A percentile compares a stretch with the other conserved stretches of the same genome.
Evolutionary conservation across 2,888 invertebrate species (phyloP).

Genomic region (Pelosia muscerda): DNA sequence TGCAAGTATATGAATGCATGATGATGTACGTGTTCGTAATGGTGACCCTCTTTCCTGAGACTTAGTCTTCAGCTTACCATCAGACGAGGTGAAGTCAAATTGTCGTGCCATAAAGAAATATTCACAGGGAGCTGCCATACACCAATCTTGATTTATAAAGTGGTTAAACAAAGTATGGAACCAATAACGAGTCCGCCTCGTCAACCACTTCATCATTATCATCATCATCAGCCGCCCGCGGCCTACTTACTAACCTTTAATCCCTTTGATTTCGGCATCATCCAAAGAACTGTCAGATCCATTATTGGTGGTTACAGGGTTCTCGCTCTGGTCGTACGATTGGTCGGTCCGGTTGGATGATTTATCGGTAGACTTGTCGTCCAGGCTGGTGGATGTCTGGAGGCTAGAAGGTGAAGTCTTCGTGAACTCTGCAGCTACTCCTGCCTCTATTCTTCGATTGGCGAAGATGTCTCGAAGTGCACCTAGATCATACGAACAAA

Average conservation of each 20-base stretch:
- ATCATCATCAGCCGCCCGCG: too few species aligned
- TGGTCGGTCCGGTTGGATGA: not conserved
- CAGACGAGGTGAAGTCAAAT: too few species aligned
- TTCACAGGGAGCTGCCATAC: too few species aligned
- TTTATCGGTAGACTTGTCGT: not conserved
- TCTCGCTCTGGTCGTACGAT: slow-evolving; percentile 3
- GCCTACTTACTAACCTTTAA: not conserved
- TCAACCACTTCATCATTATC: too few species aligned
- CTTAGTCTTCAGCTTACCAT: not conserved
- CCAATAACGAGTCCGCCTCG: too few species aligned
- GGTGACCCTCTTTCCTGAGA: too few species aligned
- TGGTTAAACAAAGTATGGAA: too few species aligned
- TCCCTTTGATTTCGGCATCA: not conserved
- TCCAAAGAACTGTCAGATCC: not conserved
- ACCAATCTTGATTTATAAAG: too few species aligned
- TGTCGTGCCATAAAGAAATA: too few species aligned
- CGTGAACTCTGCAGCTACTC: slow-evolving; percentile 2
- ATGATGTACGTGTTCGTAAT: too few species aligned
- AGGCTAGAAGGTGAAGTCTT: not conserved
- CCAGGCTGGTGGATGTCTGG: not conserved
- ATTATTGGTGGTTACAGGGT: not conserved
- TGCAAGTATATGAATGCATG: too few species aligned
- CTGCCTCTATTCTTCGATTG: slow-evolving; percentile 1
- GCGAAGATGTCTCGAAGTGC: slow-evolving; percentile 7
- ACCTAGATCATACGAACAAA: not conserved